Evolutionary conservation across 2,888 invertebrate species (phyloP), one percentile per base, ranked within the genome.

Genomic region (Callosobruchus maculatus): DNA sequence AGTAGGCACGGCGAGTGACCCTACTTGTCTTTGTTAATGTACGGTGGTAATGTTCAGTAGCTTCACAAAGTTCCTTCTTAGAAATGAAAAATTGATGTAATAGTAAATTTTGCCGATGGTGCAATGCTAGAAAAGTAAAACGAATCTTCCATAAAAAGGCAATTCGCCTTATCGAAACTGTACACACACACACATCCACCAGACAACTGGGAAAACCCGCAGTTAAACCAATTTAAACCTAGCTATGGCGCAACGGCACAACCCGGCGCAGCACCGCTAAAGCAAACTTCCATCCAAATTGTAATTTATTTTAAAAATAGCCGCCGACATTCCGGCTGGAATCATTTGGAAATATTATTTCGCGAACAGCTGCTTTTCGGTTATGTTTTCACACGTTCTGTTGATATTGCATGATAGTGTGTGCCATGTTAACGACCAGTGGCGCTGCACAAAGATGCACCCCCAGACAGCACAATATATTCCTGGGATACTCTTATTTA

Each of bases 341-440:
- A 49, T 49, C 49, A 49, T 49, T 77, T 78, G 76, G 75, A 80
- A 82, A 81, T 83, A 80, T 81, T 82, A 81, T 83, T 81, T 78
- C 81, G 78, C 78, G 74, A 80, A 79, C 83, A 84, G 81, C 82
- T 83, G 84, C 80, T 80, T 81, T 78, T 79, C 80, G 75, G 83
- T 83, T 83, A 78, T 83, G 82, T 79, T 84, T 84, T 84, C 84
- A 79, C 84, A 84, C 84, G 84, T 83, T 80, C 76, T 83, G 84
- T 84, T 84, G 81, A 82, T 84, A 81, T 82, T 83, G 80, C 81
- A 81, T 81, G 80, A 80, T 81, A 80, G 79, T 74, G 74, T 71
- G 72, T 74, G 70, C 74, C 72, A 74, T 75, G 73, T 49, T 49
- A 49, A 49, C 49, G 13, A 18, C 13, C 49, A 49, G 49, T 49